phyloP scores from a whole-genome alignment of 2,113 vertebrate species.

The Acanthochromis polyacanthus region DNA sequence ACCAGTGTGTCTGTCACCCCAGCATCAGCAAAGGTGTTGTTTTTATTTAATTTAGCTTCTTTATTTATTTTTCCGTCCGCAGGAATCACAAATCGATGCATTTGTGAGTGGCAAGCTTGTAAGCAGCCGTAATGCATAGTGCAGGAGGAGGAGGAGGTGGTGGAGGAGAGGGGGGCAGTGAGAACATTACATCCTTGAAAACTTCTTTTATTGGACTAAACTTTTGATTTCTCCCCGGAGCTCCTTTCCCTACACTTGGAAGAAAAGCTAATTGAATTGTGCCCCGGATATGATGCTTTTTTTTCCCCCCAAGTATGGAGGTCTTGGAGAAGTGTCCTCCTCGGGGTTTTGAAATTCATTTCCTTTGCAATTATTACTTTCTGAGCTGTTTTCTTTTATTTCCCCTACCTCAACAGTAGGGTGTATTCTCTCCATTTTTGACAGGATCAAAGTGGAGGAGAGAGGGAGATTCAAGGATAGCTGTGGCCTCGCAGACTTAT shows the following conservation, averaged over 20 bases:
- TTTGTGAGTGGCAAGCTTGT: slow-evolving; percentile 51
- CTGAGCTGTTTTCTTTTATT: slow-evolving; percentile 72
- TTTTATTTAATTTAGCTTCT: slow-evolving; percentile 34
- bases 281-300: slow-evolving; percentile 68
- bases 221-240: slow-evolving; percentile 78
- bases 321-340: slow-evolving; percentile 73
- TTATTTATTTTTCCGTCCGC: slow-evolving; percentile 33
- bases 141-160: background rate
- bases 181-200: slow-evolving; percentile 66
- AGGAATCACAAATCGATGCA: slow-evolving; percentile 53
- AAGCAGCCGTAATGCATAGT: slow-evolving; percentile 55
- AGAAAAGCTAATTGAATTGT: slow-evolving; percentile 80
- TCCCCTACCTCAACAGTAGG: slow-evolving; percentile 50
- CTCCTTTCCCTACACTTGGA: slow-evolving; percentile 57
- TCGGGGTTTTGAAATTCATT: slow-evolving; percentile 79
- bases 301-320: slow-evolving; percentile 38
- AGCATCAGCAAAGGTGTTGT: slow-evolving; percentile 35
- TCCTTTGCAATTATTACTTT: slow-evolving; percentile 77
- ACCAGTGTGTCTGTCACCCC: slow-evolving; percentile 52
- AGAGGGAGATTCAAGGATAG: slow-evolving; percentile 45
- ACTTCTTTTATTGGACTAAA: slow-evolving; percentile 75
- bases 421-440: slow-evolving; percentile 50
- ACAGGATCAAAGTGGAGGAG: slow-evolving; percentile 54
- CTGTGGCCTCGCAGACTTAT: slow-evolving; percentile 21
- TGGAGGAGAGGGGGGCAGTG: background rate